Evolutionary conservation across 2,797 vertebrate genomes (phyloP).

Genomic region (Coendou prehensilis): DNA sequence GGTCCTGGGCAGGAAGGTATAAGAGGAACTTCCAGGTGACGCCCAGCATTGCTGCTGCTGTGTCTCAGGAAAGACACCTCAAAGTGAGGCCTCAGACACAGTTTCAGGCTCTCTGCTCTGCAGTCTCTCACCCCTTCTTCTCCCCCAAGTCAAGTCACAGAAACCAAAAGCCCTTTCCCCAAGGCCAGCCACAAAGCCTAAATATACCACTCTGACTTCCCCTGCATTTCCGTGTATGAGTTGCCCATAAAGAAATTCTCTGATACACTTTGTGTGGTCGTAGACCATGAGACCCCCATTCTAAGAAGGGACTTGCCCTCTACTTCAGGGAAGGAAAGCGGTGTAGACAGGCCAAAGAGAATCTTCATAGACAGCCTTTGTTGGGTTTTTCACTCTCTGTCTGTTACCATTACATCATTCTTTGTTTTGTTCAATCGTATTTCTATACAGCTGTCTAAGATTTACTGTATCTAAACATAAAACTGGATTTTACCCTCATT

Average conservation of each 20-base stretch:
- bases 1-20: neutral
- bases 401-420: neutral
- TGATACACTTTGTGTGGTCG: too few species aligned
- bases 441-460: neutral
- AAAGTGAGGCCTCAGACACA: neutral
- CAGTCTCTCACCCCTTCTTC: neutral
- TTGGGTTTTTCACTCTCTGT: neutral
- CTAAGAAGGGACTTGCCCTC: neutral
- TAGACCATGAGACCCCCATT: neutral
- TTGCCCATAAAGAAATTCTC: neutral
- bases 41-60: neutral
- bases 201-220: neutral
- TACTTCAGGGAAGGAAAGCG: too few species aligned
- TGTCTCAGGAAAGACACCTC: neutral
- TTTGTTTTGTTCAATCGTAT: neutral
- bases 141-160: neutral
- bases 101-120: neutral
- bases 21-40: neutral
- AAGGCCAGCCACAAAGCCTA: neutral
- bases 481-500: neutral
- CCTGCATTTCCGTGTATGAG: too few species aligned
- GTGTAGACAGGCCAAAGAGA: neutral
- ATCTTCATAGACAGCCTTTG: too few species aligned
- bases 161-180: too few species aligned
- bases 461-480: neutral